A percentile compares a stretch with the other conserved stretches of the same genome.
Conservation (phyloP, 2,113 vertebrate genomes). For the Amphilophus citrinellus region DNA sequence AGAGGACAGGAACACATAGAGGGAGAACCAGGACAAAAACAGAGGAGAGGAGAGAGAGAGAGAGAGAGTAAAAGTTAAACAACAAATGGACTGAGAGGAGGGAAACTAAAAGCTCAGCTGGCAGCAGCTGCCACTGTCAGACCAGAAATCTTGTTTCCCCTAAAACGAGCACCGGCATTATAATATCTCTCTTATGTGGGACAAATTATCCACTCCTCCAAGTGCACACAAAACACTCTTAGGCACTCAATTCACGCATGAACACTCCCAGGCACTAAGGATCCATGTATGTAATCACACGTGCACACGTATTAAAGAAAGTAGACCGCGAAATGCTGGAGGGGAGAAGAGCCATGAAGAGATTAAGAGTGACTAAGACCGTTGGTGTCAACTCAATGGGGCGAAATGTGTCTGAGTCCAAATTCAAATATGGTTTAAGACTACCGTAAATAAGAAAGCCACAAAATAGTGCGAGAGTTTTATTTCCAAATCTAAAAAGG, state of each 20-base stretch:
- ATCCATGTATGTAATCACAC: conserved; percentile 22
- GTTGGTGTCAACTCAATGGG: background rate
- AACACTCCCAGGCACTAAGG: background rate
- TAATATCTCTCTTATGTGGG: conserved; percentile 16
- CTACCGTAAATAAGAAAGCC: background rate
- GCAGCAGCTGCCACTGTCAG: conserved; percentile 42
- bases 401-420: conserved; percentile 1
- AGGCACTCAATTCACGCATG: conserved; percentile 22
- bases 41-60: conserved; percentile 5
- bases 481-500: background rate
- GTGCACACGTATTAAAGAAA: conserved; percentile 23
- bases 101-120: conserved; percentile 39
- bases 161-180: conserved; percentile 35
- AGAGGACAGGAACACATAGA: conserved; percentile 47
- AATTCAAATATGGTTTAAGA: background rate
- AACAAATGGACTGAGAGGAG: conserved; percentile 23
- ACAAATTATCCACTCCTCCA: conserved; percentile 33
- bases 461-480: background rate
- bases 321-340: conserved; percentile 24
- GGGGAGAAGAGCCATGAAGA: conserved; percentile 14
- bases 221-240: conserved; percentile 31
- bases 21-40: conserved; percentile 23
- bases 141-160: conserved; percentile 35
- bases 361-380: conserved; percentile 32
- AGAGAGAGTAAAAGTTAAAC: conserved; percentile 8